Evolutionary conservation across 2,888 invertebrate species (phyloP).

Genomic region (Cerastis leucographa): DNA sequence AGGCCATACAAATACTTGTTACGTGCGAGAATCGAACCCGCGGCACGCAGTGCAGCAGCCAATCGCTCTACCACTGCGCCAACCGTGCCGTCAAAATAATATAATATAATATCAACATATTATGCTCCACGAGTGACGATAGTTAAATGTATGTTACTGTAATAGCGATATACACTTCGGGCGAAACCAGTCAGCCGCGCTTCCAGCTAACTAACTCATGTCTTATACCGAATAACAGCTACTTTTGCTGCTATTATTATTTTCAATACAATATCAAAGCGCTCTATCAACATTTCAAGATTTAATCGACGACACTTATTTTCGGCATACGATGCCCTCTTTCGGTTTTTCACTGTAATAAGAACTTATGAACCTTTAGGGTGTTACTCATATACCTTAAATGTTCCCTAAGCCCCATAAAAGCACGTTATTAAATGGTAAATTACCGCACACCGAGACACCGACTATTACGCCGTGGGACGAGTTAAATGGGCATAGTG

Average conservation of each 20-base stretch:
- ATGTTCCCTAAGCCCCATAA: background rate
- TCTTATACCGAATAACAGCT: too few species aligned
- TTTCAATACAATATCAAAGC: background rate
- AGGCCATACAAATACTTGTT: too few species aligned
- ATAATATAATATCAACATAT: too few species aligned
- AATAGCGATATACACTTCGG: too few species aligned
- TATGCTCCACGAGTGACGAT: too few species aligned
- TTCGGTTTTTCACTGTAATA: background rate
- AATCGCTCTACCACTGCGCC: too few species aligned
- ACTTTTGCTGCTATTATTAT: background rate
- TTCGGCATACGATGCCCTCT: background rate
- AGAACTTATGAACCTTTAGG: background rate
- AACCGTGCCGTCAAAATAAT: too few species aligned
- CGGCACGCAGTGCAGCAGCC: too few species aligned
- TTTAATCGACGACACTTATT: background rate
- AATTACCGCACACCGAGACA: constrained; percentile 3
- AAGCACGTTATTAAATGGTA: constrained; percentile 15
- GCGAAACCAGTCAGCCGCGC: too few species aligned
- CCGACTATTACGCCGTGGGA: constrained; percentile 5
- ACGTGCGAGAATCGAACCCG: too few species aligned
- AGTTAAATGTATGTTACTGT: too few species aligned
- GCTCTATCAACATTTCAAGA: background rate
- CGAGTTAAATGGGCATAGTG: constrained; percentile 56
- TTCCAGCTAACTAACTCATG: too few species aligned
- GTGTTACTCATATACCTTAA: background rate